A percentile compares a stretch with the other conserved stretches of the same genome.
Evolutionary conservation across 2,888 invertebrate genomes (phyloP).

Genomic region (Dioctria linearis): DNA sequence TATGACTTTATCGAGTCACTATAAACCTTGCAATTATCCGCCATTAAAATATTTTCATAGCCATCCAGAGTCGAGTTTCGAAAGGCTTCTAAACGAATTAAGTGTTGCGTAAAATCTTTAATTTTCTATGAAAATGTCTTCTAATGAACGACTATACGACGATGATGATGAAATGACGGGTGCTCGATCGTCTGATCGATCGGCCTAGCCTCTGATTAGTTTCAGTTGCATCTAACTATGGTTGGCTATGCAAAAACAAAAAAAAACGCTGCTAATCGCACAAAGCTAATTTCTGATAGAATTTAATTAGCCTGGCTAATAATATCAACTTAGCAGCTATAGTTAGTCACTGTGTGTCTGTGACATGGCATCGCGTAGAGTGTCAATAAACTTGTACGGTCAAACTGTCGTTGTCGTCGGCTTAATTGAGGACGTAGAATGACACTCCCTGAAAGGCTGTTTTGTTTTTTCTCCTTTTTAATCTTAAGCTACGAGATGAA

Average conservation of each 20-base stretch:
- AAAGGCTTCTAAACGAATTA: constrained; percentile 2
- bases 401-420: neutral
- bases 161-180: neutral
- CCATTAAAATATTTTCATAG: neutral
- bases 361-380: neutral
- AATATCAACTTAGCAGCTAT: too few relatives aligned
- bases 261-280: neutral
- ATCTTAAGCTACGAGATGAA: too few relatives aligned
- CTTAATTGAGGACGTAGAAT: neutral
- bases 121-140: neutral
- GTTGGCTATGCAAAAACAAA: too few relatives aligned
- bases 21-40: constrained; percentile 5
- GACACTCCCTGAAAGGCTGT: neutral
- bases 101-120: neutral
- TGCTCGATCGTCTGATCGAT: neutral
- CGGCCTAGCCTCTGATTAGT: neutral
- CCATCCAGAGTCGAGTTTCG: neutral
- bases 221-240: too few relatives aligned
- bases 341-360: too few relatives aligned
- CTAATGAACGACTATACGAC: neutral
- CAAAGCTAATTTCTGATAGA: neutral
- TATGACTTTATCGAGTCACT: neutral
- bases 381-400: constrained; percentile 9
- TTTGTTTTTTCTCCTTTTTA: too few relatives aligned
- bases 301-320: neutral